Conservation (phyloP, 2,888 invertebrate genomes). For the Rhagium mordax region DNA sequence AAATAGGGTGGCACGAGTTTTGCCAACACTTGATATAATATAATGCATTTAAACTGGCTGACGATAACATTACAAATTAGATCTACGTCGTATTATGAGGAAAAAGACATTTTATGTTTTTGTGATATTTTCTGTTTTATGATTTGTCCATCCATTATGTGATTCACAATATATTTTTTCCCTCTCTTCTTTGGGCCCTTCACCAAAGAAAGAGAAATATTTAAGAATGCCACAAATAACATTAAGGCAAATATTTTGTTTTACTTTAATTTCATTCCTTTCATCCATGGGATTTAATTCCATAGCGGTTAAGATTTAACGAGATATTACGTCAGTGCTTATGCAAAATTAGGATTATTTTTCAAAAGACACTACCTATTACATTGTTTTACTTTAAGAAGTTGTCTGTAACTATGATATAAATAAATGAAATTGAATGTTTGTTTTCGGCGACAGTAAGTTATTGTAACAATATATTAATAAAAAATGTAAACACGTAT, state of each 20-base stretch:
- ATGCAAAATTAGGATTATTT: slow-evolving; percentile 15
- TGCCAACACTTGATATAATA: too few species aligned
- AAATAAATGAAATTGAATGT: slow-evolving; percentile 26
- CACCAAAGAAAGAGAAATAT: too few species aligned
- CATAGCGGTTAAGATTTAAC: slow-evolving; percentile 31
- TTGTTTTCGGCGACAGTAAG: slow-evolving; percentile 22
- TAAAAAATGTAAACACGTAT: slow-evolving; percentile 14
- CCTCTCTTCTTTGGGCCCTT: too few species aligned
- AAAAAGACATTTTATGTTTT: slow-evolving; percentile 42
- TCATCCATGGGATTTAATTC: slow-evolving; percentile 36
- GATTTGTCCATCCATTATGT: slow-evolving; percentile 20
- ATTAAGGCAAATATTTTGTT: too few species aligned
- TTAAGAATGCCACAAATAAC: too few species aligned
- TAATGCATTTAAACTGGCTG: too few species aligned
- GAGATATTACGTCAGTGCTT: slow-evolving; percentile 42
- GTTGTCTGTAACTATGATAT: slow-evolving; percentile 28
- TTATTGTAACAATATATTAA: slow-evolving; percentile 36
- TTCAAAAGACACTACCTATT: slow-evolving; percentile 31
- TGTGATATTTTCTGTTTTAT: slow-evolving; percentile 37
- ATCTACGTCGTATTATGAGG: slow-evolving; percentile 30
- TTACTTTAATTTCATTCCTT: slow-evolving; percentile 39
- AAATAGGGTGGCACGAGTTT: too few species aligned
- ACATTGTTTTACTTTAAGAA: slow-evolving; percentile 15
- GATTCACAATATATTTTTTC: slow-evolving; percentile 23
- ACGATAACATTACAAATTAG: slow-evolving; percentile 15